phyloP scores from a whole-genome alignment of 2,888 invertebrate genomes.

The Erpobdella octoculata region DNA sequence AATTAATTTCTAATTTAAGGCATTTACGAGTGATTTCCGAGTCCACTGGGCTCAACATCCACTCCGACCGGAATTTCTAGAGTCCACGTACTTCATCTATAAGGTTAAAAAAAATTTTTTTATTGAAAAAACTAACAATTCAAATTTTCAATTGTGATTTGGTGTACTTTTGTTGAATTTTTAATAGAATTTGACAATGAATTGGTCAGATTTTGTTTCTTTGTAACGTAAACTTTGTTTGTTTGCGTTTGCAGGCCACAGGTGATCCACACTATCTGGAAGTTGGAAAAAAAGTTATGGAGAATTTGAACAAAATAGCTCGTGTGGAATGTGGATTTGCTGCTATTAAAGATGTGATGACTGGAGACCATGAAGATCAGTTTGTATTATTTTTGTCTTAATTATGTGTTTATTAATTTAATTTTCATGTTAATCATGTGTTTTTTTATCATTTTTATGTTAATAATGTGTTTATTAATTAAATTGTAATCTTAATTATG shows the following conservation, averaged over 20 bases:
- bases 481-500: no score
- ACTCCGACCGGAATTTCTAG: slow-evolving; percentile 88
- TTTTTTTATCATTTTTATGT: no score
- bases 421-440: no score
- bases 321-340: slow-evolving; percentile 94
- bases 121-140: no score
- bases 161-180: not conserved
- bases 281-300: slow-evolving; percentile 78
- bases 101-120: slow-evolving; percentile 49
- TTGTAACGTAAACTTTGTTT: not conserved
- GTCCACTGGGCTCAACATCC: slow-evolving; percentile 98
- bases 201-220: not conserved
- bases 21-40: slow-evolving; percentile 93
- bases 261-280: slow-evolving; percentile 89
- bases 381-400: slow-evolving; percentile 42
- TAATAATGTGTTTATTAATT: no score
- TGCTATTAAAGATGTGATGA: slow-evolving; percentile 87
- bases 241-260: slow-evolving; percentile 64
- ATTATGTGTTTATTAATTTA: no score
- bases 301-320: slow-evolving; percentile 79
- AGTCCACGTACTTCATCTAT: slow-evolving; percentile 93
- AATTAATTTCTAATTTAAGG: slow-evolving; percentile 53
- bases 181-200: not conserved
- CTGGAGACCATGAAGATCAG: slow-evolving; percentile 77
- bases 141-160: not conserved